phyloP scores from a whole-genome alignment of 2,113 vertebrate genomes.

The Hiodon alosoides region DNA sequence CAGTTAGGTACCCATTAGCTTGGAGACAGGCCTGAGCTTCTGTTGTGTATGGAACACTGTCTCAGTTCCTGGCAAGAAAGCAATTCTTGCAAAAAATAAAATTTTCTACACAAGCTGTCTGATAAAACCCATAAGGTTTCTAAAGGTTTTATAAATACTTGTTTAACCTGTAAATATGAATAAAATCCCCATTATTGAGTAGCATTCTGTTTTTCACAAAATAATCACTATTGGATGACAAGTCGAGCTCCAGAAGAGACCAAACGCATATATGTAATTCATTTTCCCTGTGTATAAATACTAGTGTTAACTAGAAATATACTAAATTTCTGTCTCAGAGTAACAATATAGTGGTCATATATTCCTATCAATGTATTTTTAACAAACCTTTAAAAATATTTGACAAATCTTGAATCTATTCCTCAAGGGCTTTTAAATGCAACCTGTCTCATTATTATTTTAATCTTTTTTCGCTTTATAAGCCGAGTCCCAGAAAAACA shows the following conservation, averaged over 20 bases:
- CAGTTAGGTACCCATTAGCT: constrained; percentile 81
- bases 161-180: background rate
- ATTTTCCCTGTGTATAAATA: too few relatives aligned
- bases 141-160: background rate
- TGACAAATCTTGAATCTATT: background rate
- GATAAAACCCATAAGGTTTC: background rate
- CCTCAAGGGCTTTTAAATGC: background rate
- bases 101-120: constrained; percentile 12
- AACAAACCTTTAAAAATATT: background rate
- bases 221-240: background rate
- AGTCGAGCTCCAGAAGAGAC: background rate
- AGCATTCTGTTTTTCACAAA: background rate
- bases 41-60: constrained; percentile 73
- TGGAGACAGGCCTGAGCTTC: constrained; percentile 72
- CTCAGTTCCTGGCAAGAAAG: constrained; percentile 37
- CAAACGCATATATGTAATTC: background rate
- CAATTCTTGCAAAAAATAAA: constrained; percentile 27
- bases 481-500: constrained; percentile 26
- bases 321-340: background rate
- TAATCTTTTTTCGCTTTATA: background rate
- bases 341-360: constrained; percentile 1
- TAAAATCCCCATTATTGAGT: background rate
- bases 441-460: background rate
- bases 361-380: constrained; percentile 15
- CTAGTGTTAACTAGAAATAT: too few relatives aligned